Evolutionary conservation across 2,113 vertebrate species (phyloP).

Genomic region (Columba livia): DNA sequence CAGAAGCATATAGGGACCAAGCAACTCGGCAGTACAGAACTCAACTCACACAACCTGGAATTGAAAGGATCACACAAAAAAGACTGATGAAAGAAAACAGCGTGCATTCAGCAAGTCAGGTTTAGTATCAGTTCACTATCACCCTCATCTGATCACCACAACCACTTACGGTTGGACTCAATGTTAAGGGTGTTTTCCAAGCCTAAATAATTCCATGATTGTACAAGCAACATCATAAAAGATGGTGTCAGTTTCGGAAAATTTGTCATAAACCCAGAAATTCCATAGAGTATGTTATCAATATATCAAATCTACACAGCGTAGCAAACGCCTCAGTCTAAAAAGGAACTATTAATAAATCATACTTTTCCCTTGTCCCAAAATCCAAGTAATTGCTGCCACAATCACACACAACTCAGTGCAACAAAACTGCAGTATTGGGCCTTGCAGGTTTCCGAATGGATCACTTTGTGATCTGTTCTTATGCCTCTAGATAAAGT

Average conservation of each 20-base stretch:
- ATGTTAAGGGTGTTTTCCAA: background rate
- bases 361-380: background rate
- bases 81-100: background rate
- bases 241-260: background rate
- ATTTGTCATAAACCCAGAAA: background rate
- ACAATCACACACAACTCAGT: background rate
- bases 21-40: background rate
- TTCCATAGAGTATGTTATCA: background rate
- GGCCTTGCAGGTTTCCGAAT: background rate
- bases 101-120: background rate
- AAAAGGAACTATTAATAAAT: background rate
- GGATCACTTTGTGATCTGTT: background rate
- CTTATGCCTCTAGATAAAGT: background rate
- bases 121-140: too few relatives aligned
- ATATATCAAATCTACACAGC: background rate
- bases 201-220: background rate
- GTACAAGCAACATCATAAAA: background rate
- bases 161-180: rapidly evolving
- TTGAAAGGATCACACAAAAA: rapidly evolving
- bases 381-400: background rate
- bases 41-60: background rate
- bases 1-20: rapidly evolving
- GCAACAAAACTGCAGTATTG: background rate
- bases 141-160: background rate
- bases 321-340: background rate